Evolutionary conservation across 2,797 vertebrate species (phyloP).

Genomic region (Philypnodon macrostomus): DNA sequence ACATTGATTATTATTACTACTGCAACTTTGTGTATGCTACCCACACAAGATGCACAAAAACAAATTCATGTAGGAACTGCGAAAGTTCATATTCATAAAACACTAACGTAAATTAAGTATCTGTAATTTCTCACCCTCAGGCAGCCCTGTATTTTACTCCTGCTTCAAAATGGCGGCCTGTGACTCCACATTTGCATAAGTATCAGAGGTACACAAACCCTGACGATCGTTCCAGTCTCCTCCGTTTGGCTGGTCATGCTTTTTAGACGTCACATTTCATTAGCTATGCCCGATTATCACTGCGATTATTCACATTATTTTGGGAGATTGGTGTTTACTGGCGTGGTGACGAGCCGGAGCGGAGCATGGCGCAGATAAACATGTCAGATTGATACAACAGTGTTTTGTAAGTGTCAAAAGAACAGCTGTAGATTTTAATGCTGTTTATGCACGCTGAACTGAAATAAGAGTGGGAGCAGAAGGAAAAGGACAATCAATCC

Average conservation of each 20-base stretch:
- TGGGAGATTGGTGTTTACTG: slow-evolving; percentile 41
- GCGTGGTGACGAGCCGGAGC: slow-evolving; percentile 30
- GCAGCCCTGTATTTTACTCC: slow-evolving; percentile 4
- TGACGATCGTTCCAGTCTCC: slow-evolving; percentile 15
- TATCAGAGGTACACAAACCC: slow-evolving; percentile 31
- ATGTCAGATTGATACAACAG: slow-evolving; percentile 42
- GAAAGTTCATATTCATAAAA: too few relatives aligned
- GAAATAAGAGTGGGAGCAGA: slow-evolving; percentile 12
- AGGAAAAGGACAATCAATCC: neutral
- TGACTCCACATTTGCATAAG: slow-evolving; percentile 41
- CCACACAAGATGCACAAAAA: too few relatives aligned
- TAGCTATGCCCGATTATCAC: slow-evolving; percentile 53
- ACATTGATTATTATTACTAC: too few relatives aligned
- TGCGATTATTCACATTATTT: slow-evolving; percentile 57
- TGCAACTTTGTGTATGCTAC: too few relatives aligned
- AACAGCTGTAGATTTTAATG: slow-evolving; percentile 31
- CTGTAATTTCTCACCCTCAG: slow-evolving; percentile 4
- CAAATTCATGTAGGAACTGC: too few relatives aligned
- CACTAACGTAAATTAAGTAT: neutral
- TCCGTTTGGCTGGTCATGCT: slow-evolving; percentile 28
- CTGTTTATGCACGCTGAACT: neutral
- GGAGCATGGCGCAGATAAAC: slow-evolving; percentile 46
- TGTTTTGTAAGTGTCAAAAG: slow-evolving; percentile 39
- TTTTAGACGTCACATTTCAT: slow-evolving; percentile 56
- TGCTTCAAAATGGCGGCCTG: slow-evolving; percentile 5